Evolutionary conservation across 2,888 invertebrate genomes (phyloP), one percentile per base, ranked within the genome.

Genomic region (Drosophila subsilvestris): DNA sequence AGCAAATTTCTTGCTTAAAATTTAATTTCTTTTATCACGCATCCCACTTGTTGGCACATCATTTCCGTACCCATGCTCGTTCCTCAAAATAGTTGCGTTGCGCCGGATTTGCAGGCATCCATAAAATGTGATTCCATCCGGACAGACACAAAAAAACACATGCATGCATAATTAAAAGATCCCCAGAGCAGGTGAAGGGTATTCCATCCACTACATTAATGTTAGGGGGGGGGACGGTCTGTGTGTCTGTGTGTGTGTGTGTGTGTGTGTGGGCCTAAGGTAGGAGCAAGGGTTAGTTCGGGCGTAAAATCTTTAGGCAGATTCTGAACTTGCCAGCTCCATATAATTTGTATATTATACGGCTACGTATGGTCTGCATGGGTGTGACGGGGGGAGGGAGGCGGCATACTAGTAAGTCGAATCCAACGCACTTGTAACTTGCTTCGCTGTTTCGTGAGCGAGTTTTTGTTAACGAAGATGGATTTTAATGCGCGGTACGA

Each of bases 391-490:
- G 37, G 32, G 14, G 14, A 1, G 32, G 32, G 2, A 1, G 37
- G 37, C 14, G 12, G 12, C 12, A 32, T 14, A 14, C 32, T 7
- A 7, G 37, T 42, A 58, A 49, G 66, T 29, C 7, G 29, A 51
- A 61, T 61, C 63, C 67, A 78, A 83, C 88, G 88, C 81, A 87
- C 76, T 85, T 82, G 68, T 58, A 54, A 48, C 53, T n/a, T 53
- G 70, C 63, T 62, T 58, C 63, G 53, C 50, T 69, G 69, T 74
- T 88, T 77, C 66, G 66, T 55, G 80, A 82, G 80, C 69, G 70
- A 58, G 63, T 61, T 79, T 37, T 82, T 72, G 80, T 74, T 82
- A 79, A 88, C 86, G 71, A 83, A 82, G 83, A 86, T 81, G 86
- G 69, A 85, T 82, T 85, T 84, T 80, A 65, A 7, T 37, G 0